Evolutionary conservation across 2,797 vertebrate genomes (phyloP).

Genomic region (Acrossocheilus wenchowensis): DNA sequence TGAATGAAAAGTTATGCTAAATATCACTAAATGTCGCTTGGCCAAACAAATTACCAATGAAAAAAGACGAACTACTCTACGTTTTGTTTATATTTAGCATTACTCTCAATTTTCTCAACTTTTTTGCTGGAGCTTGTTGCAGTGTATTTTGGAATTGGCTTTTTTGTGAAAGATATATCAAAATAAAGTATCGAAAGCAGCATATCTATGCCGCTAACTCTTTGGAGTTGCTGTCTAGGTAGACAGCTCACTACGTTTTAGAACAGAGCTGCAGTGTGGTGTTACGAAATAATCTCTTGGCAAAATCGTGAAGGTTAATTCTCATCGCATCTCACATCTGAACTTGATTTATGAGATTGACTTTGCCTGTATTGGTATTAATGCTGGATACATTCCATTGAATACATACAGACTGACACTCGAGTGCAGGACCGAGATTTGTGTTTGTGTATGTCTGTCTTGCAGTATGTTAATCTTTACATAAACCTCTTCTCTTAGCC

Average conservation of each 20-base stretch:
- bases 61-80: neutral
- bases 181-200: neutral
- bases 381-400: constrained; percentile 39
- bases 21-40: neutral
- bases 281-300: constrained; percentile 37
- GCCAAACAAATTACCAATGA: neutral
- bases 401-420: constrained; percentile 20
- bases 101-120: neutral
- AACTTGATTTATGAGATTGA: constrained; percentile 36
- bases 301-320: constrained; percentile 26
- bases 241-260: neutral
- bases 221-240: constrained; percentile 3
- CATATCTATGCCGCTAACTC: neutral
- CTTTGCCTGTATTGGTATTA: constrained; percentile 15
- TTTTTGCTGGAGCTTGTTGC: neutral
- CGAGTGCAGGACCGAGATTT: constrained; percentile 9
- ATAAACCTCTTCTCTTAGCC: constrained; percentile 30
- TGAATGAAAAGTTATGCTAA: neutral
- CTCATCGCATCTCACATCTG: constrained; percentile 32
- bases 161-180: neutral
- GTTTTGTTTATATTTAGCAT: neutral
- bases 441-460: constrained; percentile 45
- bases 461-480: constrained; percentile 44
- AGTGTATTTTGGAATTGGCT: neutral
- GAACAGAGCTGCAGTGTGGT: constrained; percentile 7